A percentile compares a stretch with the other conserved stretches of the same genome.
phyloP scores from a whole-genome alignment of 92 coral and sea anemone genomes.

The Heteractis magnifica region DNA sequence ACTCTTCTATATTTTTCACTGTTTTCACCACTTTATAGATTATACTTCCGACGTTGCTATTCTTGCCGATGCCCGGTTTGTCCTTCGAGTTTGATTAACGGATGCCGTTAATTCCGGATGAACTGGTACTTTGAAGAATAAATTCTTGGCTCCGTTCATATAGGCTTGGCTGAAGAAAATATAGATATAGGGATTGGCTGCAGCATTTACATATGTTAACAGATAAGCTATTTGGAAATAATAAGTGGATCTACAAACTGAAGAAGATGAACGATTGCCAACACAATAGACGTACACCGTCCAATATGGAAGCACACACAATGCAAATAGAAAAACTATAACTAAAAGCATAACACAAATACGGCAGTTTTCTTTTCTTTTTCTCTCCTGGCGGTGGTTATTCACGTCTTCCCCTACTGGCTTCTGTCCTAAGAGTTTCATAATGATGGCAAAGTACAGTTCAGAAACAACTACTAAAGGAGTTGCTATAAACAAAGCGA shows the following conservation, averaged over 20 bases:
- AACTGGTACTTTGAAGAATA: conserved; percentile 15
- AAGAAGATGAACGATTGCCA: neutral
- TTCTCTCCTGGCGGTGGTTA: conserved; percentile 44
- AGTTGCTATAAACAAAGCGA: conserved; percentile 33
- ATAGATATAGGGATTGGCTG: conserved; percentile 54
- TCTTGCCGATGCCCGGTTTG: neutral
- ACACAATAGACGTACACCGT: conserved; percentile 5
- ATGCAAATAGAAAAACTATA: conserved; percentile 45
- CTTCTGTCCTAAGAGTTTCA: conserved; percentile 54
- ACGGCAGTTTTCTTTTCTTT: conserved; percentile 55
- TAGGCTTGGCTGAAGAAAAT: conserved; percentile 47
- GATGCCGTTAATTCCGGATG: neutral
- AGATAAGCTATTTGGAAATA: conserved; percentile 27
- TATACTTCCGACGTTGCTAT: too few species aligned
- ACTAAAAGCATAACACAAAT: conserved; percentile 52
- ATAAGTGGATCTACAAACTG: neutral
- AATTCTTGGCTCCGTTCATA: conserved; percentile 41
- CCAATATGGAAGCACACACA: conserved; percentile 71
- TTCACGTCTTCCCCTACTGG: conserved; percentile 59
- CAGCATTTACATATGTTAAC: conserved; percentile 41
- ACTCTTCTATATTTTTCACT: too few species aligned
- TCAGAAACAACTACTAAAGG: conserved; percentile 45
- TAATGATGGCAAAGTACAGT: conserved; percentile 59
- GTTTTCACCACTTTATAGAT: too few species aligned
- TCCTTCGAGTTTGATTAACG: neutral